Evolutionary conservation across 2,113 vertebrate genomes (phyloP), one percentile per base, ranked within the genome.

Genomic region (Arizona elegans): DNA sequence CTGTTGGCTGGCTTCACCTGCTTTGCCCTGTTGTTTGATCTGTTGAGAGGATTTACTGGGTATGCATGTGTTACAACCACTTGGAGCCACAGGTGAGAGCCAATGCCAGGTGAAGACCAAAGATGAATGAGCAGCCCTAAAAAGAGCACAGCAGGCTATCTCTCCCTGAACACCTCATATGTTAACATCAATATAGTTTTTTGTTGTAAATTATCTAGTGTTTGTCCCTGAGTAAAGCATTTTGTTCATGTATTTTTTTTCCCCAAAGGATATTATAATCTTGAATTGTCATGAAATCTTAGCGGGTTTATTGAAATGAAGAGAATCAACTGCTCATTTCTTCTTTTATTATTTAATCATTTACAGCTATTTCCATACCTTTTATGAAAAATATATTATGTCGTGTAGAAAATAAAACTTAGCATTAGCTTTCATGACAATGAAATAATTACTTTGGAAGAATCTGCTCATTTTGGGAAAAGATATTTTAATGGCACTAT

Each of bases 321-420:
- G 75, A 59, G 43, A 29, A 86, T 43, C 13, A 58, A 86, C 33
- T 58, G 75, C 21, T 91, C 54, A 47, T 56, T 86, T 86, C 53
- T 86, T 86, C 53, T 58, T 91, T 86, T 85, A 58, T 86, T 58
- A 91, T 91, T 86, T 91, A 58, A 91, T 50, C 52, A 56, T 29
- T 91, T 86, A 38, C 53, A 91, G 75, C 38, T 58, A 50, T 38
- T 88, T 62, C 43, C 59, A 92, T 24, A 38, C 50, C 86, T 92
- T 88, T 65, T 62, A 24, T 26, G n/a, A 54, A 65, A 15, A 58
- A 19, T 12, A 92, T 50, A 62, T 59, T 26, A 65, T 33, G 50
- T 15, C 56, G 29, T 54, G 3, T 70, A 33, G 58, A 38, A 43
- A 54, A 38, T n/a, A 92, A 92, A 88, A 88, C 1, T 24, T 59